A percentile compares a stretch with the other conserved stretches of the same genome.
These are phyloP conservation scores for Pteria penguin DNA, from an alignment of 2,888 invertebrate genomes.

Conservation along the genomic window DNA sequence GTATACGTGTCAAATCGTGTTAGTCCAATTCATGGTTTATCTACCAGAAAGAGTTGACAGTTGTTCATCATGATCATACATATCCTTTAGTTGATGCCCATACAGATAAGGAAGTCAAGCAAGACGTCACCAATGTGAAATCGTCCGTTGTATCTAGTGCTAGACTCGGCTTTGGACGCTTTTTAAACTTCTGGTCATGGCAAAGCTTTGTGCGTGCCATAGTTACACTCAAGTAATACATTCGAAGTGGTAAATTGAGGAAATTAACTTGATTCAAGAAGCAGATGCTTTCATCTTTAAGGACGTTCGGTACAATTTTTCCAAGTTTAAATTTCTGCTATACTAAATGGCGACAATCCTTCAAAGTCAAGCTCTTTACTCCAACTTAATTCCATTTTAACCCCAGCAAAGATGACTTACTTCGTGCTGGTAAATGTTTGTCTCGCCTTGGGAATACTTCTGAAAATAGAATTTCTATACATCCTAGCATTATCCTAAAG, in stretches of 20 bases:
- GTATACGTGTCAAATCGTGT: constrained; percentile 50
- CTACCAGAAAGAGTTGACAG: constrained; percentile 7
- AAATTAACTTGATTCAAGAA: neutral
- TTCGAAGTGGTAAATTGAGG: too few relatives aligned
- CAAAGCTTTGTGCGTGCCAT: constrained; percentile 33
- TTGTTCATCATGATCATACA: constrained; percentile 22
- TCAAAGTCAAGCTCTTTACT: constrained; percentile 30
- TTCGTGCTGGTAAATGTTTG: constrained; percentile 40
- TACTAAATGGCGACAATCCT: neutral
- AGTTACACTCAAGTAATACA: neutral
- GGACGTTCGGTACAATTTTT: constrained; percentile 32
- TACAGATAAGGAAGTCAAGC: constrained; percentile 30
- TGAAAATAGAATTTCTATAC: neutral
- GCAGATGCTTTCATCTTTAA: constrained; percentile 25
- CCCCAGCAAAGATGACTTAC: constrained; percentile 37
- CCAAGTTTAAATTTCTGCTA: constrained; percentile 14
- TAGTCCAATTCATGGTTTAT: constrained; percentile 22
- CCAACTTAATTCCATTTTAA: constrained; percentile 26
- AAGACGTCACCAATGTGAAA: neutral
- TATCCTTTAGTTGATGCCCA: constrained; percentile 28
- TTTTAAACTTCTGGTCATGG: constrained; percentile 47
- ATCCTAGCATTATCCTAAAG: constrained; percentile 43
- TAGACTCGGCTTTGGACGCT: constrained; percentile 21
- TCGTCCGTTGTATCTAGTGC: neutral
- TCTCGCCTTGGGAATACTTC: neutral